phyloP scores from a whole-genome alignment of 2,113 vertebrate genomes.

The Osmerus eperlanus region DNA sequence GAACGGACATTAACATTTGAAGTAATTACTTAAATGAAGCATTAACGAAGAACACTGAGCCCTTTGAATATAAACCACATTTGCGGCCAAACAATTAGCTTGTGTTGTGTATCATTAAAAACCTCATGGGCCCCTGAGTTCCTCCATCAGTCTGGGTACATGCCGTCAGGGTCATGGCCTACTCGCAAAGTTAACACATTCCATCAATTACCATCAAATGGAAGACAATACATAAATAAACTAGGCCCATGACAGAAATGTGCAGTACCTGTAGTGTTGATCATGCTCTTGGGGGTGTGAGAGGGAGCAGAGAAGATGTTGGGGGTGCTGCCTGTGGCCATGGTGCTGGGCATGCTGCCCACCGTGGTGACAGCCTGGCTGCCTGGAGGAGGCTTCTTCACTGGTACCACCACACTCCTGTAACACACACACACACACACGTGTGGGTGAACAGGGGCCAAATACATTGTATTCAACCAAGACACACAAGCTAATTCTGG shows the following conservation, averaged over 20 bases:
- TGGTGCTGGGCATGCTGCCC: constrained; percentile 74
- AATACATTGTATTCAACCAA: not conserved
- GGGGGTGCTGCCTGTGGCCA: constrained; percentile 80
- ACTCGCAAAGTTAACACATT: too few species aligned
- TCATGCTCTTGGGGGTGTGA: constrained; percentile 94
- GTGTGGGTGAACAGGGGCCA: not conserved
- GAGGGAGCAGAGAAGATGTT: constrained; percentile 90
- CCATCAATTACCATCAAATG: too few species aligned
- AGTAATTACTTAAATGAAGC: constrained; percentile 18
- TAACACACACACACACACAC: constrained; percentile 23
- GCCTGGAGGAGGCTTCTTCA: constrained; percentile 87
- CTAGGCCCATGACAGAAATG: too few species aligned
- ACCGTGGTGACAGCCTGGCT: constrained; percentile 84
- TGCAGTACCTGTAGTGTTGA: constrained; percentile 78
- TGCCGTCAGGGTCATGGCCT: not conserved
- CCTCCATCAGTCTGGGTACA: not conserved
- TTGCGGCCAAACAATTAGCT: not conserved
- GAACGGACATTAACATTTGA: constrained; percentile 22
- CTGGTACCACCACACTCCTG: constrained; percentile 93
- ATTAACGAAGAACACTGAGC: constrained; percentile 17
- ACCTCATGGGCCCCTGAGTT: constrained; percentile 1
- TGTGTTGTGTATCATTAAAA: not conserved
- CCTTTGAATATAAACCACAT: constrained; percentile 1
- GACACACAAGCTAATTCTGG: too few species aligned
- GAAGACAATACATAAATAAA: too few species aligned